Percentiles rank a stretch among this genome's conserved stretches.
Evolutionary conservation across 35 echinoderm and acorn worm species (phyloP).

Genomic region (Ophiothrix spiculata): DNA sequence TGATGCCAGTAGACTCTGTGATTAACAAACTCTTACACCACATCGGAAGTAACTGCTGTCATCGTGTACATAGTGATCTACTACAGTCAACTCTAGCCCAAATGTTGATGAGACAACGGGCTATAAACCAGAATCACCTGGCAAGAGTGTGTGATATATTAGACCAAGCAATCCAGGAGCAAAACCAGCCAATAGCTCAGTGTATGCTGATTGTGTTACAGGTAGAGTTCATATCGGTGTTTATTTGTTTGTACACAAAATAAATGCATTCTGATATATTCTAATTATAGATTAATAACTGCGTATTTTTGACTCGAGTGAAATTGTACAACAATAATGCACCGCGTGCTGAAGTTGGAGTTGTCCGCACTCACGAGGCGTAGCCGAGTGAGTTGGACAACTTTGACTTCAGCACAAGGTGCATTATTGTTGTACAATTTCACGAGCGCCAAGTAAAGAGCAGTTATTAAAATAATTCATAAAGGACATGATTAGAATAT

Average conservation of each 20-base stretch:
- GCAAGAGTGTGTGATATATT: conserved; percentile 42
- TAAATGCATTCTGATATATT: neutral
- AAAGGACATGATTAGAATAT: neutral
- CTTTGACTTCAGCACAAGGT: too few relatives aligned
- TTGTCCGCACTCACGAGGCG: too few relatives aligned
- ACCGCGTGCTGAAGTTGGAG: too few relatives aligned
- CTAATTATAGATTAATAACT: too few relatives aligned
- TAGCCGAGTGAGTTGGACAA: too few relatives aligned
- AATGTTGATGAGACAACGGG: conserved; percentile 46
- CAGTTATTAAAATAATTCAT: too few relatives aligned
- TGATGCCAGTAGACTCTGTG: conserved; percentile 44
- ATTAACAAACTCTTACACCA: conserved; percentile 59
- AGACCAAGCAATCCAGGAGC: conserved; percentile 44
- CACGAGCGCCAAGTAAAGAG: too few relatives aligned
- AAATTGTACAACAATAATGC: too few relatives aligned
- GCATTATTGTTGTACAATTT: too few relatives aligned
- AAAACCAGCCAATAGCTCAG: conserved; percentile 32
- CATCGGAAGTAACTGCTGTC: conserved; percentile 70
- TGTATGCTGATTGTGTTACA: conserved; percentile 73
- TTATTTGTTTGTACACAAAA: too few relatives aligned
- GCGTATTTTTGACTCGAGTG: too few relatives aligned
- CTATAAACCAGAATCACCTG: conserved; percentile 42
- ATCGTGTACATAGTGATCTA: conserved; percentile 48
- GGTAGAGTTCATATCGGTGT: conserved; percentile 35
- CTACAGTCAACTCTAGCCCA: conserved; percentile 36